Evolutionary conservation across 2,113 vertebrate species (phyloP).

Genomic region (Campylomormyrus numenius): DNA sequence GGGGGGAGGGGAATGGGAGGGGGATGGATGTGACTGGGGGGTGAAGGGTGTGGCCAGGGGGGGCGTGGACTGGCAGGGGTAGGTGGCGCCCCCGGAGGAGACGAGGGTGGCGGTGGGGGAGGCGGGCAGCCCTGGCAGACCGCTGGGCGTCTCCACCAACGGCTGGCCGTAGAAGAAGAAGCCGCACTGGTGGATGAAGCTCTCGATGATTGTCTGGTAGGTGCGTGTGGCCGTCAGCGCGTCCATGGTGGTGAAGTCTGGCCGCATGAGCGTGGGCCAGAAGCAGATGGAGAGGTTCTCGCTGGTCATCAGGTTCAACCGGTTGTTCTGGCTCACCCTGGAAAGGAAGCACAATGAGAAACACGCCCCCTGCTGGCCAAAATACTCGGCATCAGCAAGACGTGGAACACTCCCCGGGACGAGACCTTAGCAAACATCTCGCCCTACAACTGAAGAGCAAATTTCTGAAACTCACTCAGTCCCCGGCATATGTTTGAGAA

Average conservation of each 20-base stretch:
- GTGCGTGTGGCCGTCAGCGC: conserved; percentile 85
- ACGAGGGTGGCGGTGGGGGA: conserved; percentile 44
- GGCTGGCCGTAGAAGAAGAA: conserved; percentile 89
- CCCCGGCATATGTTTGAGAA: background rate
- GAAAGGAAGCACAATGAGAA: background rate
- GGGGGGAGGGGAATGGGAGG: conserved; percentile 66
- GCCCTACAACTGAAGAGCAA: background rate
- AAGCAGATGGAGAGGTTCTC: conserved; percentile 96
- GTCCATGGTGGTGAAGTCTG: conserved; percentile 91
- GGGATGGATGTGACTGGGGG: conserved; percentile 53
- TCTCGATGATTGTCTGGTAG: conserved; percentile 96
- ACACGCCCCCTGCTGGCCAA: background rate
- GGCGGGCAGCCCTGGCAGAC: conserved; percentile 54
- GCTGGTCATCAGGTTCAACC: conserved; percentile 88
- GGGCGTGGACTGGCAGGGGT: conserved; percentile 52
- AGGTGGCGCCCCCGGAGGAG: conserved; percentile 32
- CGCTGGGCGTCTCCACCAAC: conserved; percentile 64
- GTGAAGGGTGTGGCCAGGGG: conserved; percentile 45
- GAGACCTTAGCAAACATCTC: background rate
- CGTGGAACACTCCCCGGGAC: background rate
- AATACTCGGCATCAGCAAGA: background rate
- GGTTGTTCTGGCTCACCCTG: conserved; percentile 84
- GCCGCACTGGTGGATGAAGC: conserved; percentile 87
- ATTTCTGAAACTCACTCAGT: no score
- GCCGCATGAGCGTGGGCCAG: conserved; percentile 90